Percentiles rank a stretch among this genome's conserved stretches.
Conservation (phyloP, 2,113 vertebrate genomes). For the Pholis gunnellus region DNA sequence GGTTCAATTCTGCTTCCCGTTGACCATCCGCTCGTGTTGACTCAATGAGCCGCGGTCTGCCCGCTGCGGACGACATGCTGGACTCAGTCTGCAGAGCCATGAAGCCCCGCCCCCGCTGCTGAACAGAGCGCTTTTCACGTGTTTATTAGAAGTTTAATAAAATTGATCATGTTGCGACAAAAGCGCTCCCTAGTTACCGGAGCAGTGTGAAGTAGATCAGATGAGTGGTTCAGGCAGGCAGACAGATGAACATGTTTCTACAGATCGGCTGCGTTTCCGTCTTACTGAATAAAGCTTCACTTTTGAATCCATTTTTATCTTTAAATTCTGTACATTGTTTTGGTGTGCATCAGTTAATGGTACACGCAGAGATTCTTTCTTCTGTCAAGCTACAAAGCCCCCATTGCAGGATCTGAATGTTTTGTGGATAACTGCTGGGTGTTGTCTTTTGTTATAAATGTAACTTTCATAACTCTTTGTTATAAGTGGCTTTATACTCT, state of each 20-base stretch:
- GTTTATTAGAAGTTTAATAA: too few species aligned
- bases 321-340: slow-evolving; percentile 58
- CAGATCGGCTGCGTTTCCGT: background rate
- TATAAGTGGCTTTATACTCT: slow-evolving; percentile 20
- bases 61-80: background rate
- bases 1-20: background rate
- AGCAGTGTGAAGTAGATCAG: background rate
- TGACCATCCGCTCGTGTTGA: background rate
- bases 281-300: slow-evolving; percentile 13
- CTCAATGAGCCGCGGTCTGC: background rate
- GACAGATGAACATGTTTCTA: background rate
- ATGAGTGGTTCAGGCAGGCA: background rate
- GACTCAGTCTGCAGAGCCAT: too few species aligned
- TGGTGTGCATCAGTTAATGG: background rate
- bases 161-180: too few species aligned
- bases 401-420: slow-evolving; percentile 54
- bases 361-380: background rate
- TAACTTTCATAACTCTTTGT: slow-evolving; percentile 35
- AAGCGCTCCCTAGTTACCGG: too few species aligned
- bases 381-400: slow-evolving; percentile 64
- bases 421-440: slow-evolving; percentile 55
- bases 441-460: slow-evolving; percentile 39
- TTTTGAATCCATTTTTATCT: slow-evolving; percentile 32
- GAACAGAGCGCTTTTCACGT: too few species aligned
- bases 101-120: too few species aligned